Evolutionary conservation across 2,797 vertebrate species (phyloP).

Genomic region (Heteromormyrus szaboi): DNA sequence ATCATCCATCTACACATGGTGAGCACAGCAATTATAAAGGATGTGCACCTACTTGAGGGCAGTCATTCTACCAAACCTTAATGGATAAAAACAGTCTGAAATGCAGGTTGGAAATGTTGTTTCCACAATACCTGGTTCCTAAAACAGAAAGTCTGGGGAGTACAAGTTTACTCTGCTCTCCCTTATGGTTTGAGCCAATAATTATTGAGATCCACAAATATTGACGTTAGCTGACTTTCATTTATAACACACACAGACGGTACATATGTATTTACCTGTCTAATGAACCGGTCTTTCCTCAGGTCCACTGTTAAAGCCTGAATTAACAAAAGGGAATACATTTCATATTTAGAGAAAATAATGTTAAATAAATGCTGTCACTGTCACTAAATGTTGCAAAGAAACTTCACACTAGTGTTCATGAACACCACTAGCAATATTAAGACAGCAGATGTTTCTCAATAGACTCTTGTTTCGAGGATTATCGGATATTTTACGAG

Average conservation of each 20-base stretch:
- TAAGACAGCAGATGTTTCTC: constrained; percentile 31
- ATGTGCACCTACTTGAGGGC: not conserved
- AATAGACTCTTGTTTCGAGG: constrained; percentile 9
- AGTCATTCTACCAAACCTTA: not conserved
- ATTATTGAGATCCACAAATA: not conserved
- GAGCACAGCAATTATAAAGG: not conserved
- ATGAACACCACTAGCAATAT: constrained; percentile 4
- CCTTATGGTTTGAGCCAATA: not conserved
- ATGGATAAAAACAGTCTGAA: not conserved
- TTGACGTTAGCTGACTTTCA: not conserved
- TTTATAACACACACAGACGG: not conserved
- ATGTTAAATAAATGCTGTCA: not conserved
- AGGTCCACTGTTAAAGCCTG: constrained; percentile 97
- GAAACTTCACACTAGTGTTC: not conserved
- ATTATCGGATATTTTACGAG: not conserved
- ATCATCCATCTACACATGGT: constrained; percentile 82
- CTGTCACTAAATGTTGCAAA: not conserved
- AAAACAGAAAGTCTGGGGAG: not conserved
- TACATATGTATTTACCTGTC: constrained; percentile 68
- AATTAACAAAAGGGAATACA: constrained; percentile 29
- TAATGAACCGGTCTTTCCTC: constrained; percentile 91
- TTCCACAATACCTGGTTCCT: not conserved
- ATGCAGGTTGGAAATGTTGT: not conserved
- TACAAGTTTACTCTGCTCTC: not conserved
- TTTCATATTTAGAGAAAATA: constrained; percentile 6